Conservation (phyloP, 1,140 invertebrate genomes). For the Tetraneura akinire region DNA sequence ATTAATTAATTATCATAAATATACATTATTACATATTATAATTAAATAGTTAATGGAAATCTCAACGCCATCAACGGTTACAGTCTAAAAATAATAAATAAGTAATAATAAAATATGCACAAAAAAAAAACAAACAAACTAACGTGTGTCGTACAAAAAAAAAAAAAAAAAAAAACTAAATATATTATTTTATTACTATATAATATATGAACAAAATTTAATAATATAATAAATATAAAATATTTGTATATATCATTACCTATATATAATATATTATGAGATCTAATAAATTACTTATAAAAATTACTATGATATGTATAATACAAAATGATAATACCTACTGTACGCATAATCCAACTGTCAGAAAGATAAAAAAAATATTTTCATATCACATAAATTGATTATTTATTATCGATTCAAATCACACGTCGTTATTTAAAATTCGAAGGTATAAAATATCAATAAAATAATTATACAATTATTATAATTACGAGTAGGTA, state of each 20-base stretch:
- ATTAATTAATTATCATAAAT: not conserved
- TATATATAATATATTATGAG: not conserved
- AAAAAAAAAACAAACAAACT: slow-evolving; percentile 21
- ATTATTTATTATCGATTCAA: no score
- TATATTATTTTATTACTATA: slow-evolving; percentile 26
- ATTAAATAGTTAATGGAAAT: not conserved
- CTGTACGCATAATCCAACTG: slow-evolving; percentile 6
- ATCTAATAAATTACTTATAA: slow-evolving; percentile 1
- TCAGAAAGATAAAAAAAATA: not conserved
- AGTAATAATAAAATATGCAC: not conserved
- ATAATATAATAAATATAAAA: not conserved
- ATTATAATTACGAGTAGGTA: no score
- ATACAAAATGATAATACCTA: not conserved
- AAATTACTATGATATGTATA: not conserved
- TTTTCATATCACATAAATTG: no score
- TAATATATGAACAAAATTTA: slow-evolving; percentile 15
- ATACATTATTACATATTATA: not conserved
- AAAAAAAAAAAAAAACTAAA: no score
- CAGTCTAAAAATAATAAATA: not conserved
- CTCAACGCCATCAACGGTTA: not conserved
- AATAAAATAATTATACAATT: no score
- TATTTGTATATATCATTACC: not conserved
- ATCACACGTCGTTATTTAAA: no score
- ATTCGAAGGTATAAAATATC: no score
- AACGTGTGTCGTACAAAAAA: slow-evolving; percentile 22